Conservation (phyloP, 1,140 invertebrate species). For the Pseudomyrmex pallidus region DNA sequence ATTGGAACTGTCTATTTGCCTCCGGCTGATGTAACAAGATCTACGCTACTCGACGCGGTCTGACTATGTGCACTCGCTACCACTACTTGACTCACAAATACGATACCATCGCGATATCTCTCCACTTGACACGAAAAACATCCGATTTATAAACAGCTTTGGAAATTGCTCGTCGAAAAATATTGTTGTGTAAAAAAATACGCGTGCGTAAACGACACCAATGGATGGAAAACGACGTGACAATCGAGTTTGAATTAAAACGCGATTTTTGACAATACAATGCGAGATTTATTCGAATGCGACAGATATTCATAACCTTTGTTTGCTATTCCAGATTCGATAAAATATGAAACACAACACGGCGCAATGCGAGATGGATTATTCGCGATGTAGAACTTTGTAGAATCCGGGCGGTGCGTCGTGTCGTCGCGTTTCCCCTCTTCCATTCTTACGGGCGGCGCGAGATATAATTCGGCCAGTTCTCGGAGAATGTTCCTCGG, state of each 20-base stretch:
- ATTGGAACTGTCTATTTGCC: conserved; percentile 35
- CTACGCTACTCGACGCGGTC: conserved; percentile 36
- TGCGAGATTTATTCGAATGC: background rate
- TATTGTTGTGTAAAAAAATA: no score
- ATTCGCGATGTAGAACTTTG: background rate
- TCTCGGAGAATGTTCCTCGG: background rate
- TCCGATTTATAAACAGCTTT: conserved; percentile 14
- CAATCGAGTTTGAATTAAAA: background rate
- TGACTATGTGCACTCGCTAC: conserved; percentile 31
- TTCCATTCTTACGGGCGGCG: conserved; percentile 27
- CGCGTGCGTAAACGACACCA: no score
- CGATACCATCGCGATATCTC: background rate
- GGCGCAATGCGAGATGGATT: conserved; percentile 5
- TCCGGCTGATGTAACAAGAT: conserved; percentile 51
- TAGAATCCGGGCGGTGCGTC: background rate
- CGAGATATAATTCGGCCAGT: conserved; percentile 43
- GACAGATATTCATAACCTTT: background rate
- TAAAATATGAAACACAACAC: conserved; percentile 28
- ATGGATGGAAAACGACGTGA: no score
- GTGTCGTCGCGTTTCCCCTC: conserved; percentile 10
- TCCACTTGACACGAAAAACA: conserved; percentile 17
- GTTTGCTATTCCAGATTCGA: background rate
- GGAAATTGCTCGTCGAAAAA: background rate
- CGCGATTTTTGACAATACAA: background rate
- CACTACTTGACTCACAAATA: conserved; percentile 30